Base-by-base conservation (phyloP, 2,113 vertebrate species). In the Grallaria varia region DNA sequence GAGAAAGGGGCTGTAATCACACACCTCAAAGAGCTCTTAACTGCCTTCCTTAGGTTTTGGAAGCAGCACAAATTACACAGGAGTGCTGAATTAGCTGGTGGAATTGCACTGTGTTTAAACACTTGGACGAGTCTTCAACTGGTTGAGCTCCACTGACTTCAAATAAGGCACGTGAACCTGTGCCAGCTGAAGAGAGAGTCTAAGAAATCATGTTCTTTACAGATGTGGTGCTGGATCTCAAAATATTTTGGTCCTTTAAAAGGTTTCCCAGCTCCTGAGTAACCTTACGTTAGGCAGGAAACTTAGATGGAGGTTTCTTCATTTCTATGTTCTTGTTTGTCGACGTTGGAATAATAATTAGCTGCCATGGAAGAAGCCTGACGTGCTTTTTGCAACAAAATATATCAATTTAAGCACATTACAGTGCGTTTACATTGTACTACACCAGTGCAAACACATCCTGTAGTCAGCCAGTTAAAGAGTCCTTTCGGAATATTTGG, bases 11-110 rank as follows among this genome's bases (percentile, higher is more conserved):
- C 37, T 91, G 40, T 67, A 93, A 96, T 95, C 74, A 97, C 75
- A 93, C 85, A 94, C 94, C 92, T 95, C 93, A 80, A 80, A 93
- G 85, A 90, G 81, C 81, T 82, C 81, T 30, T 72, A 87, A 84
- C 91, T 39, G 1, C 42, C 81, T 72, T 89, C 23, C 60, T 72
- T 63, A 22, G 33, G 56, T 60, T 91, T 75, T 83, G 78, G 74
- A 92, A 64, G 67, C 77, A 87, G 64, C 58, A 88, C 81, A 89
- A 91, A 89, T 93, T 62, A 60, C 69, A 50, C 50, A 60, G 90
- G 82, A 89, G 89, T 92, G 76, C 64, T 89, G 89, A 92, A 76
- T 89, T 77, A 92, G 78, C 68, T 75, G 40, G 84, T 83, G 87
- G 79, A 87, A 72, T 59, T 92, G 67, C 87, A 49, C n/a, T 52